Percentiles rank a stretch among this genome's conserved stretches.
These are phyloP conservation scores for Kuschelorhynchus macadamiae DNA, from an alignment of 2,888 invertebrate genomes.

Conservation along the genomic window DNA sequence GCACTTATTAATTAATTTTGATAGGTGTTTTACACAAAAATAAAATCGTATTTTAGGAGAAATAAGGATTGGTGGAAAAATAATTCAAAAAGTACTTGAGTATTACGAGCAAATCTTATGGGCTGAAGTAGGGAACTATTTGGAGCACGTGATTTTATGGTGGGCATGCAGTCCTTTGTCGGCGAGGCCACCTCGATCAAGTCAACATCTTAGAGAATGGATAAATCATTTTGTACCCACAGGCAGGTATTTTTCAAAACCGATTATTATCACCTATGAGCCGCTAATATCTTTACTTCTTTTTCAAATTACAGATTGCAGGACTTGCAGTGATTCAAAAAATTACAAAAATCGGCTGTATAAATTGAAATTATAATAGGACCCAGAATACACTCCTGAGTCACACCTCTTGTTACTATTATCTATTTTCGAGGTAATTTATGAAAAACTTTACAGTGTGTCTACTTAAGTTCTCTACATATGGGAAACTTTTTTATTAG, in stretches of 20 bases:
- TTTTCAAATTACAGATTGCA: no score
- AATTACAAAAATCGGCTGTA: no score
- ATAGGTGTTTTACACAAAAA: no score
- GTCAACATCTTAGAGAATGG: conserved; percentile 78
- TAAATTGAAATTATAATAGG: no score
- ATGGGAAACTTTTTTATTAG: no score
- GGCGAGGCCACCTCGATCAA: conserved; percentile 75
- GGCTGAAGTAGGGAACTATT: conserved; percentile 84
- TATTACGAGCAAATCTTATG: conserved; percentile 84
- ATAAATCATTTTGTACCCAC: conserved; percentile 74
- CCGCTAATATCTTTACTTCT: conserved; percentile 13
- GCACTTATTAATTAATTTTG: no score
- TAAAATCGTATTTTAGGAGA: conserved; percentile 70
- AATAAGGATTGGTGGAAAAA: conserved; percentile 73
- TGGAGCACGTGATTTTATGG: conserved; percentile 88
- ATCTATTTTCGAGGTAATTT: no score
- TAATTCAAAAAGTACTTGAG: conserved; percentile 76
- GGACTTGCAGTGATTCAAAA: no score
- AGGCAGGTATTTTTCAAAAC: conserved; percentile 64
- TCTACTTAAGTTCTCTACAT: no score
- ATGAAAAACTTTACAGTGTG: no score
- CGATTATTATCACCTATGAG: not conserved
- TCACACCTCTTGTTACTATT: no score
- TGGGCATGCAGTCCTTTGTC: conserved; percentile 84
- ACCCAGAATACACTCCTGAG: no score